Percentiles rank a stretch among this genome's conserved stretches.
Evolutionary conservation across 2,797 vertebrate species (phyloP).

Genomic region (Epinephelus malabaricus): DNA sequence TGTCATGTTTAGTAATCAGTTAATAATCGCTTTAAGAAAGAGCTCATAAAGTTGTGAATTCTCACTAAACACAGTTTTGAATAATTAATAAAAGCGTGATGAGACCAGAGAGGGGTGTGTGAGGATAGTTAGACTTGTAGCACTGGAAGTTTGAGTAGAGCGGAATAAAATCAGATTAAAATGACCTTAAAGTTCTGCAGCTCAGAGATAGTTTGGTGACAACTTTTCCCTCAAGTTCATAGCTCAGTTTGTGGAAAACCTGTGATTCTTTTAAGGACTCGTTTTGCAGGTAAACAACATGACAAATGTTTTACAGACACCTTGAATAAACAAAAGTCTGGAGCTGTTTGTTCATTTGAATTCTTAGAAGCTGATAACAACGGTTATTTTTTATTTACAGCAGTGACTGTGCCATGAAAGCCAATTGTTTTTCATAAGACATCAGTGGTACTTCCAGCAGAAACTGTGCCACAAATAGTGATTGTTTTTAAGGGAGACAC

Average conservation of each 20-base stretch:
- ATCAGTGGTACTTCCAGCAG: too few species aligned
- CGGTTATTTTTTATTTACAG: too few species aligned
- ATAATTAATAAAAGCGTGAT: not conserved
- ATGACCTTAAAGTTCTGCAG: conserved; percentile 2
- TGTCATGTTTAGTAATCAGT: not conserved
- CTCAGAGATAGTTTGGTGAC: conserved; percentile 1
- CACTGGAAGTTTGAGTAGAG: not conserved
- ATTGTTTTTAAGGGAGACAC: too few species aligned
- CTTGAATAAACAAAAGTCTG: too few species aligned
- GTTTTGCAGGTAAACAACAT: not conserved
- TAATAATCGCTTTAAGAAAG: not conserved
- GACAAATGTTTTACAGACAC: too few species aligned
- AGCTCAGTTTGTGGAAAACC: conserved; percentile 1
- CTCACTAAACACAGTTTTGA: not conserved
- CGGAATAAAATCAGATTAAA: not conserved
- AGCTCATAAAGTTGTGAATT: not conserved
- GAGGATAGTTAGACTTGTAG: not conserved
- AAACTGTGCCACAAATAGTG: too few species aligned
- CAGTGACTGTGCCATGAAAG: too few species aligned
- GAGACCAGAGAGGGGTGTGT: not conserved
- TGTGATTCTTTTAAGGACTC: too few species aligned
- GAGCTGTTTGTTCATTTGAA: too few species aligned
- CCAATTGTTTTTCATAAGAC: too few species aligned
- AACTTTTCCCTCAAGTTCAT: not conserved
- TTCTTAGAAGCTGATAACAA: too few species aligned